Evolutionary conservation across 2,888 invertebrate species (phyloP), one percentile per base, ranked within the genome.

Genomic region (Aspidiotus rigidus): DNA sequence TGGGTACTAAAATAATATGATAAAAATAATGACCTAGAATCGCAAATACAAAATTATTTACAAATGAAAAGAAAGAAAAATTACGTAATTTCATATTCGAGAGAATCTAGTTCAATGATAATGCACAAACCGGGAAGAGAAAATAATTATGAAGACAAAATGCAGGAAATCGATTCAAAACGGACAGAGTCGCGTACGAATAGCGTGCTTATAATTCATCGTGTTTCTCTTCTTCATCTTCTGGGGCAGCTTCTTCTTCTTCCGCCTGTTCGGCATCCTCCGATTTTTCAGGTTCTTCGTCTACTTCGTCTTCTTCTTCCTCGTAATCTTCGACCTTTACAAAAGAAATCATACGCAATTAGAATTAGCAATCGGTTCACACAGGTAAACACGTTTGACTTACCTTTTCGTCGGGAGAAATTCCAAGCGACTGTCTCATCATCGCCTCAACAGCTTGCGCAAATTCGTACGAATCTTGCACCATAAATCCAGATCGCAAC

Each of bases 401-500:
- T 57, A 75, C 75, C 72, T 76, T 79, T 76, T 92, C 93, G 76
- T 88, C 88, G 64, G 87, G 76, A 55, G 90, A 82, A 73, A 93
- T 83, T 17, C 92, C 91, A 16, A 94, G 80, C 15, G 87, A 83
- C 75, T 84, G 84, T 75, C 88, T 82, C 86, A 99, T 87, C 86
- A 99, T 89, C 71, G 81, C 81, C 79, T 99, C 99, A 69, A 99
- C 90, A 72, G 89, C 85, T 63, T 88, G 87, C 0, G 97, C 95
- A 81, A 98, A 97, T 73, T 87, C 87, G 6, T 88, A 83, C 0
- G 92, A 88, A 77, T 94, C 93, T 73, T 83, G 83, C 70, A 99
- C 83, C 86, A 90, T 86, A 80, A 86, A 99, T n/a, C 98, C 98
- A 7, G 97, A 96, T 71, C 94, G 81, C 64, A 97, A 81, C 2